Conservation (phyloP, 2,797 vertebrate species). For the Sebastes itinus region DNA sequence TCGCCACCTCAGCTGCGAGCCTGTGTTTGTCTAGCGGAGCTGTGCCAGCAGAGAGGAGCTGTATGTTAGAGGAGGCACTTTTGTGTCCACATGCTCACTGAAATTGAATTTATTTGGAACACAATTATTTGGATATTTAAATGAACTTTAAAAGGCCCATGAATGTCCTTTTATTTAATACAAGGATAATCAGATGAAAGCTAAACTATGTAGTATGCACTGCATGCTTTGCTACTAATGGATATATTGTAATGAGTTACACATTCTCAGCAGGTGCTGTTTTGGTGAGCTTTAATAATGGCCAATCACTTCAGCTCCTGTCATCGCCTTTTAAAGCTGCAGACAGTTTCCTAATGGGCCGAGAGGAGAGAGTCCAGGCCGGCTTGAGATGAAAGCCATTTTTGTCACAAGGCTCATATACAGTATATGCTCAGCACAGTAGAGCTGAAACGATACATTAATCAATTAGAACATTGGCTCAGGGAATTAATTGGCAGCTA, state of each 20-base stretch:
- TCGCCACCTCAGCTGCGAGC: constrained; percentile 46
- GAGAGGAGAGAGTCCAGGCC: neutral
- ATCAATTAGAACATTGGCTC: neutral
- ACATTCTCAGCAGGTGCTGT: constrained; percentile 9
- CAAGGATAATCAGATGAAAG: neutral
- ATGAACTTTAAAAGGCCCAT: neutral
- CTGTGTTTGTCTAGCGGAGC: constrained; percentile 20
- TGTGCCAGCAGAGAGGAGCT: constrained; percentile 3
- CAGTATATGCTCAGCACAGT: neutral
- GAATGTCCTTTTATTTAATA: neutral
- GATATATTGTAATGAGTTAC: neutral
- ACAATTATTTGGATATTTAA: neutral
- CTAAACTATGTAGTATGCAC: neutral
- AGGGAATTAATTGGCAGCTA: neutral
- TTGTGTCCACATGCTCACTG: neutral
- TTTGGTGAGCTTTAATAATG: constrained; percentile 32
- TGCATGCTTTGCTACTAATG: neutral
- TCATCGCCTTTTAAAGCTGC: constrained; percentile 23
- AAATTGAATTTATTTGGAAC: neutral
- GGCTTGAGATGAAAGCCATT: neutral
- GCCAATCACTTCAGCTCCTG: constrained; percentile 18
- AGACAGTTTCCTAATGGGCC: constrained; percentile 21
- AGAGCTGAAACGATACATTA: neutral
- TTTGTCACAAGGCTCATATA: neutral
- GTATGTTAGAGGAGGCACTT: neutral